Base-by-base conservation (phyloP, 2,113 vertebrate species). In the Thamnaconus septentrionalis region DNA sequence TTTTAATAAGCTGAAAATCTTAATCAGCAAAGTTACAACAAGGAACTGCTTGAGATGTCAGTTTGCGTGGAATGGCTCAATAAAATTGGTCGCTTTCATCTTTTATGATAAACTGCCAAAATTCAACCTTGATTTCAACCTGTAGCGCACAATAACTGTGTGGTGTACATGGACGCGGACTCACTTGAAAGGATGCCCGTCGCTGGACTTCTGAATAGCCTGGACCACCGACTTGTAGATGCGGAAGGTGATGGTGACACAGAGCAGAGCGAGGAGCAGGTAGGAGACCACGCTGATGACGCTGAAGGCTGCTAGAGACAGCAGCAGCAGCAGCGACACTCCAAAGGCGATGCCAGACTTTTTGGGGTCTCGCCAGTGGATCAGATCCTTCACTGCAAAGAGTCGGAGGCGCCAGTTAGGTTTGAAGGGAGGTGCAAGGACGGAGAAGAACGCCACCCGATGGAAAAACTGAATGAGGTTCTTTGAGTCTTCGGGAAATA, bases 171-270 rank as follows among this genome's bases (percentile, higher is more conserved):
- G 18, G 3, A n/a, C 1, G 3, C 4, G 2, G 10, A 31, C 95
- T 93, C 83, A 98, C 96, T 93, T 94, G 91, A 98, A 98, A 5
- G 96, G 95, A 71, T 98, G 95, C 4, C 96, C 96, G 0, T 98
- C 95, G 5, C 78, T 89, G 18, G 95, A 94, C 70, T 96, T 96
- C 86, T 96, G 95, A 65, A 98, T 92, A 0, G 96, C 96, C 85
- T 98, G 96, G 71, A 97, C 85, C 57, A 97, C 94, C 0, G 94
- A 94, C 81, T 91, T 93, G 90, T 96, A 97, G 87, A 96, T 90
- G 46, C 95, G 93, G 81, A 95, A 95, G 92, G 92, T 92, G 92
- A 97, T 95, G 91, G 96, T 98, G 87, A 98, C 94, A 0, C 92
- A 93, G 45, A 97, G 95, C 73, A 97, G 92, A 3, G 95, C 94